Percentiles rank a stretch among this genome's conserved stretches.
phyloP scores from a whole-genome alignment of 2,113 vertebrate species.

The Misgurnus anguillicaudatus region DNA sequence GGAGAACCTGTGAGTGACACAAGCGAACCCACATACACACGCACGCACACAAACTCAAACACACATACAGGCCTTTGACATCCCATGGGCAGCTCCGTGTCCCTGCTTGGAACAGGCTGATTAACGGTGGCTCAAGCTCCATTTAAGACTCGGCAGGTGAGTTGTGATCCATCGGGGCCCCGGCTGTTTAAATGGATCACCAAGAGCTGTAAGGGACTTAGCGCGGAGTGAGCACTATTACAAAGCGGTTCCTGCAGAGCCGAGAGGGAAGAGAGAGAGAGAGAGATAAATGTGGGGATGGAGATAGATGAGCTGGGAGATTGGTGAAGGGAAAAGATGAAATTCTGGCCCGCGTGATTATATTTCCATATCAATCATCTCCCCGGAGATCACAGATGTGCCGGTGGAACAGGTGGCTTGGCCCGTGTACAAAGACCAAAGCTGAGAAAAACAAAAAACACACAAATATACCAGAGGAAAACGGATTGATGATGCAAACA shows the following conservation, averaged over 20 bases:
- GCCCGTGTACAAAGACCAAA: slow-evolving; percentile 73
- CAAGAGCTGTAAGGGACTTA: slow-evolving; percentile 25
- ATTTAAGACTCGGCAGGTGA: slow-evolving; percentile 66
- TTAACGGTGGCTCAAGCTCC: slow-evolving; percentile 66
- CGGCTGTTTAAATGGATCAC: slow-evolving; percentile 67
- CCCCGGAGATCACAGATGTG: slow-evolving; percentile 81
- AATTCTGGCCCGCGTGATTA: slow-evolving; percentile 73
- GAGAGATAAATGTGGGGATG: slow-evolving; percentile 40
- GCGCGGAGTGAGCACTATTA: slow-evolving; percentile 47
- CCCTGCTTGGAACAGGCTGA: slow-evolving; percentile 52
- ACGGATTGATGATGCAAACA: neutral
- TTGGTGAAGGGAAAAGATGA: slow-evolving; percentile 57
- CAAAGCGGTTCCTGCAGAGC: slow-evolving; percentile 14
- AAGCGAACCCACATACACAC: slow-evolving; percentile 8
- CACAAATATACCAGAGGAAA: slow-evolving; percentile 17
- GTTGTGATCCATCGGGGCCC: slow-evolving; percentile 58
- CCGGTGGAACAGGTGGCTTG: slow-evolving; percentile 80
- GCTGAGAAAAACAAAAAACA: slow-evolving; percentile 66
- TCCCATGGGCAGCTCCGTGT: slow-evolving; percentile 4
- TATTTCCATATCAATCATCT: slow-evolving; percentile 84
- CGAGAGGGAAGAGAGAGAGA: slow-evolving; percentile 57
- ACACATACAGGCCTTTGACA: slow-evolving; percentile 21
- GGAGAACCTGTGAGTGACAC: slow-evolving; percentile 86
- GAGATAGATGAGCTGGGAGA: slow-evolving; percentile 51
- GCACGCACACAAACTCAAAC: slow-evolving; percentile 4